Conservation (phyloP, 2,888 invertebrate genomes). For the Eilema caniola region DNA sequence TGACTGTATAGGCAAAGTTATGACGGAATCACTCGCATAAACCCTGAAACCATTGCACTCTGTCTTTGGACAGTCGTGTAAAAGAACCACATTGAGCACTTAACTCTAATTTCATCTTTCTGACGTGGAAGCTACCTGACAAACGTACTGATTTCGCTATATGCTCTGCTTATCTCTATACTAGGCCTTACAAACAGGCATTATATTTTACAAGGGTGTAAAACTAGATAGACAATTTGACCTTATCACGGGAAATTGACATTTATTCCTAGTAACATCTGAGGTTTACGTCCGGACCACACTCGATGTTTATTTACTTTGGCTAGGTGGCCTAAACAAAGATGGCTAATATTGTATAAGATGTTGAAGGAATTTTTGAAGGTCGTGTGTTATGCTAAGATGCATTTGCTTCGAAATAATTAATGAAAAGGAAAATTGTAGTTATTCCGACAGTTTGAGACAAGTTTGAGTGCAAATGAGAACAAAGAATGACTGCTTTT, state of each 20-base stretch:
- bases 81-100: background rate
- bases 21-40: too few species aligned
- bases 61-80: background rate
- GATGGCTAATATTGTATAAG: conserved; percentile 10
- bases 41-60: too few species aligned
- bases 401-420: background rate
- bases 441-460: too few species aligned
- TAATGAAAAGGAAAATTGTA: too few species aligned
- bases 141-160: background rate
- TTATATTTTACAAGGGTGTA: conserved; percentile 50
- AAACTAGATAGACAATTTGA: conserved; percentile 50
- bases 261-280: conserved; percentile 46
- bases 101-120: too few species aligned
- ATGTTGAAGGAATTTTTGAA: background rate
- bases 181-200: conserved; percentile 25
- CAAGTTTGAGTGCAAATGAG: too few species aligned
- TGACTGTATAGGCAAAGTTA: too few species aligned
- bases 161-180: background rate
- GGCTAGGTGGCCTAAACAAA: conserved; percentile 7
- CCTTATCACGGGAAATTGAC: conserved; percentile 44
- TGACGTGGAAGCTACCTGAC: background rate
- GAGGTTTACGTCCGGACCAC: conserved; percentile 41
- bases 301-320: conserved; percentile 21
- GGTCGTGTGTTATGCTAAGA: background rate
- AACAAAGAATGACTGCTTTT: too few species aligned